Conservation (phyloP, 2,113 vertebrate species). For the Pangasianodon hypophthalmus region DNA sequence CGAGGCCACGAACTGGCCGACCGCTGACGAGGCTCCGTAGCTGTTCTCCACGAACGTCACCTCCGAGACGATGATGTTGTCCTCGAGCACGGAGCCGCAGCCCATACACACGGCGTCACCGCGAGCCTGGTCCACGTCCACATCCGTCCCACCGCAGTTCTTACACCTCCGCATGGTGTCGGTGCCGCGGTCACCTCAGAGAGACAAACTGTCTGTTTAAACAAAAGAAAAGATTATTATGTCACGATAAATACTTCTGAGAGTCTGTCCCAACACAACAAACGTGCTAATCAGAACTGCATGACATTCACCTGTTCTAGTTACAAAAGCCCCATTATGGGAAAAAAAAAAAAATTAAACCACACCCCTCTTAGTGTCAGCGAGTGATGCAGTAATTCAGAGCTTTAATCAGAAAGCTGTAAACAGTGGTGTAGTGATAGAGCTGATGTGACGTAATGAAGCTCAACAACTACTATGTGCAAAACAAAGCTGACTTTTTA, state of each 20-base stretch:
- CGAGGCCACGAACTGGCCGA: constrained; percentile 92
- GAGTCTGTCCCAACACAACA: background rate
- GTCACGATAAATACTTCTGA: background rate
- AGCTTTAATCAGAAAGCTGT: too few relatives aligned
- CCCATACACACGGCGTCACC: constrained; percentile 90
- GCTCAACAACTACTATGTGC: too few relatives aligned
- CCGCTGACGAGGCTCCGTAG: constrained; percentile 87
- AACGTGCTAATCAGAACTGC: background rate
- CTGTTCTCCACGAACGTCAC: constrained; percentile 94
- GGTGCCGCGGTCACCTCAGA: background rate
- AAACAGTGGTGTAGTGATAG: too few relatives aligned
- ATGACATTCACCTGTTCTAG: background rate
- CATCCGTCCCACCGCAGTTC: constrained; percentile 86
- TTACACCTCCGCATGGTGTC: constrained; percentile 81
- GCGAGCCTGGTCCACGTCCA: constrained; percentile 90
- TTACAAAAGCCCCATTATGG: background rate
- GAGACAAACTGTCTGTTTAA: background rate
- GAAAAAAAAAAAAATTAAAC: background rate
- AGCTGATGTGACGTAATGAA: too few relatives aligned
- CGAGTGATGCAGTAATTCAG: too few relatives aligned
- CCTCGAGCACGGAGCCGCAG: constrained; percentile 93
- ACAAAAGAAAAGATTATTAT: background rate
- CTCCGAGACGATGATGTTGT: constrained; percentile 97
- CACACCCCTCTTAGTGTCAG: too few relatives aligned
- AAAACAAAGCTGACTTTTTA: too few relatives aligned